A percentile compares a stretch with the other conserved stretches of the same genome.
Evolutionary conservation across 2,797 vertebrate species (phyloP).

Genomic region (Odontamblyopus rebecca): DNA sequence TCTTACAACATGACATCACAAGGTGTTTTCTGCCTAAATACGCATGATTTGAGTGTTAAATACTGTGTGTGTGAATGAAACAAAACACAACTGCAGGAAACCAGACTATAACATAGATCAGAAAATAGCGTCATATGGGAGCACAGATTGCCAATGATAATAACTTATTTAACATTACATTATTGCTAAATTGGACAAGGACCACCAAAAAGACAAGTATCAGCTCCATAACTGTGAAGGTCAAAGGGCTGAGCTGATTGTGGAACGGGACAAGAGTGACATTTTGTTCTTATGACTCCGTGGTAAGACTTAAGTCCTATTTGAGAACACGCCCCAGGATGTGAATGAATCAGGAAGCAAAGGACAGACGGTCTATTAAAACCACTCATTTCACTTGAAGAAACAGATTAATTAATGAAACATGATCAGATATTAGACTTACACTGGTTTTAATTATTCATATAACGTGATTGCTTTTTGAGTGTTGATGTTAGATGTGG

Average conservation of each 20-base stretch:
- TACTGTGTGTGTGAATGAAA: too few relatives aligned
- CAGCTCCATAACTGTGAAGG: not conserved
- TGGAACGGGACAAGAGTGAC: constrained; percentile 23
- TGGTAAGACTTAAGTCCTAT: constrained; percentile 28
- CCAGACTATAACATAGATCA: too few relatives aligned
- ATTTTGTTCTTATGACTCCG: constrained; percentile 26
- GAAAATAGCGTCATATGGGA: not conserved
- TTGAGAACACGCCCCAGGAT: constrained; percentile 22
- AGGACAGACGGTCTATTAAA: constrained; percentile 11
- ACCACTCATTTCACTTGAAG: not conserved
- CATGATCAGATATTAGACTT: not conserved
- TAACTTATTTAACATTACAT: not conserved
- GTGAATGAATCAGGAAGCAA: constrained; percentile 16
- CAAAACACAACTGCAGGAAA: too few relatives aligned
- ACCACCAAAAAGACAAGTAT: not conserved
- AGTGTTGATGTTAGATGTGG: not conserved
- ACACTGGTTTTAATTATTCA: constrained; percentile 1
- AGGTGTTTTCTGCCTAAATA: too few relatives aligned
- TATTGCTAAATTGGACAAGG: not conserved
- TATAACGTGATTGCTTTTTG: not conserved
- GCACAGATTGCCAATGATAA: not conserved
- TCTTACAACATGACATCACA: too few relatives aligned
- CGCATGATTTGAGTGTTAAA: too few relatives aligned
- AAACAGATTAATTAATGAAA: constrained; percentile 6
- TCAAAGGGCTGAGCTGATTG: constrained; percentile 27